Base-by-base conservation (phyloP, 2,113 vertebrate genomes). In the Pterocles orientalis region DNA sequence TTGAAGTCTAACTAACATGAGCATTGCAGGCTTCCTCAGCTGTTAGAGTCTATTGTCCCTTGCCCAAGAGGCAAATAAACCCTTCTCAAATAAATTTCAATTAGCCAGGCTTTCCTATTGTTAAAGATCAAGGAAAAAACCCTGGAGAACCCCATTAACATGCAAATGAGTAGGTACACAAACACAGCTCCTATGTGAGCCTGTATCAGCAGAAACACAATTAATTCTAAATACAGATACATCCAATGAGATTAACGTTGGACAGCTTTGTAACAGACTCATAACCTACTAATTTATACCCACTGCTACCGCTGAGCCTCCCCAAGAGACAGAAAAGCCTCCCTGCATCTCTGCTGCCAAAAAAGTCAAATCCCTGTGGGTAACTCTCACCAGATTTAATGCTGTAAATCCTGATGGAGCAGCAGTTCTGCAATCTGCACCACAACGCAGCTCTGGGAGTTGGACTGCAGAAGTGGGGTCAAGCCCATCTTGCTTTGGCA, bases 121-220 rank as follows among this genome's bases (percentile, higher is more conserved):
- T 82, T 93, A 92, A 76, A 96, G 86, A 97, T 86, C 88, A 94
- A 84, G 94, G 90, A 71, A 96, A 95, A 95, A 92, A 60, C 83
- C 86, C 94, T 61, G 56, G 94, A 95, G 94, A 96, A 90, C 80
- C 50, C 90, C 65, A 96, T 96, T 96, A 96, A 69, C 77, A 94
- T 92, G 94, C 83, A 94, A 91, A 95, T 93, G 90, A 95, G 80
- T 58, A 86, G 86, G 91, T 94, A 91, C 72, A 95, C 88, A 97
- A 92, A 86, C 79, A 90, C 0, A 75, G 88, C 6, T 93, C 82
- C 75, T 84, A 13, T 60, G 69, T 64, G 66, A 95, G 94, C 66
- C 75, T 64, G 53, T 91, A 93, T 87, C 90, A 87, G 85, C 78
- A 90, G 90, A 87, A 95, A 85, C 50, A 95, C 58, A 93, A 90